Conservation (phyloP, 2,888 invertebrate species). For the Synergus umbraculus region DNA sequence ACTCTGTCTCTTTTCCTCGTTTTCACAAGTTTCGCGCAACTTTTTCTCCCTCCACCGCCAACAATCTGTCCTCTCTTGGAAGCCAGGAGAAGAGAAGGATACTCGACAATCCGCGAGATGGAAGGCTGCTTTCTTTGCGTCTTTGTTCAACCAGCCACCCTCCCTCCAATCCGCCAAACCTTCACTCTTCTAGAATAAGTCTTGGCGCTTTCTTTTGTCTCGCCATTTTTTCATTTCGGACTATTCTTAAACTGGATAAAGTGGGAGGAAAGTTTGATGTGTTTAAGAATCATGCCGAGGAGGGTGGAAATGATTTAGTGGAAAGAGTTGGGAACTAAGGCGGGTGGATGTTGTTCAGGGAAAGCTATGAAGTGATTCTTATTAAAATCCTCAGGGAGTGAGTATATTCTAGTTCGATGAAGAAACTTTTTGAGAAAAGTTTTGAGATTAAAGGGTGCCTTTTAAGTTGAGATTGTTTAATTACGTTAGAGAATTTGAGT, state of each 20-base stretch:
- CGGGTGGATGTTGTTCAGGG: neutral
- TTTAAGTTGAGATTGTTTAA: neutral
- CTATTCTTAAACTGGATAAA: neutral
- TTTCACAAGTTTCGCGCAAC: constrained; percentile 64
- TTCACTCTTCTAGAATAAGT: constrained; percentile 45
- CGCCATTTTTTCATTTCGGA: constrained; percentile 42
- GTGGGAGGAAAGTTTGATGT: neutral
- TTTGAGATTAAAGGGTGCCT: neutral
- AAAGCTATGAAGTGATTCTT: neutral
- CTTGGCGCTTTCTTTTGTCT: constrained; percentile 40
- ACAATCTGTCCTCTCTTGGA: constrained; percentile 44
- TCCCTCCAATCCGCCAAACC: neutral
- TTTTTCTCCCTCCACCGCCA: constrained; percentile 58
- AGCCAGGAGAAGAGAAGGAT: constrained; percentile 41
- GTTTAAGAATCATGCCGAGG: neutral
- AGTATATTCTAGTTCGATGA: neutral
- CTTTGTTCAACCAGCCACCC: constrained; percentile 37
- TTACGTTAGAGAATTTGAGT: neutral
- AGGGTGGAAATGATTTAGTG: neutral
- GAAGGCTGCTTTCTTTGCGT: constrained; percentile 45
- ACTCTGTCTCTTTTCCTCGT: constrained; percentile 54
- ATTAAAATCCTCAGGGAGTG: neutral
- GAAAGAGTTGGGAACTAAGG: neutral
- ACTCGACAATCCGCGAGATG: constrained; percentile 39
- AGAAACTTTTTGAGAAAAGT: neutral